Percentiles rank a stretch among this genome's conserved stretches.
phyloP scores from a whole-genome alignment of 1,140 invertebrate species.

The Bathynomus jamesi region DNA sequence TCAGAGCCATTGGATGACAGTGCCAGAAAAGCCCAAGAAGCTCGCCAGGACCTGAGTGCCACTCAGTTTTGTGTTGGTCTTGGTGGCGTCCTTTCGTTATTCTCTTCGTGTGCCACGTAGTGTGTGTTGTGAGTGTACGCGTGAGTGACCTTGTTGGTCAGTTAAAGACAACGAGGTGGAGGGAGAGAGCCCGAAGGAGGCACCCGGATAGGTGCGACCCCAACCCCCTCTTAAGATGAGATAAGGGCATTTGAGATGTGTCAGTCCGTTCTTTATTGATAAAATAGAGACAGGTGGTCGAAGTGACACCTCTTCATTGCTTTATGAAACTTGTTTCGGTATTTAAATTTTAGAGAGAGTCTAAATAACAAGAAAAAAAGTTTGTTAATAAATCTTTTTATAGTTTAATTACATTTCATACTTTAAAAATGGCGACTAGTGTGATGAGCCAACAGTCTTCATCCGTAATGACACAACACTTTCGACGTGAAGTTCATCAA shows the following conservation, averaged over 20 bases:
- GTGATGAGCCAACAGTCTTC: neutral
- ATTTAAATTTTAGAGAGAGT: neutral
- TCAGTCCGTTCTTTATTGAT: neutral
- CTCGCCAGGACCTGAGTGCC: neutral
- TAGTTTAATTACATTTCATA: too few species aligned
- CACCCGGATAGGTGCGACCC: neutral
- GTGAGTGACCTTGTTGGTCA: neutral
- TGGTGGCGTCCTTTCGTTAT: neutral
- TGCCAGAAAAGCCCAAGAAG: neutral
- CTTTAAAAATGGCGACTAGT: neutral
- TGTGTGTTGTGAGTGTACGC: neutral
- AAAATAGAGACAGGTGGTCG: neutral
- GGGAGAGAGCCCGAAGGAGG: neutral
- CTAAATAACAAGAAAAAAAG: neutral
- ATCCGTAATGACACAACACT: neutral
- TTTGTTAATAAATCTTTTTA: neutral
- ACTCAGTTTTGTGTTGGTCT: neutral
- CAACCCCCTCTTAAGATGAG: neutral
- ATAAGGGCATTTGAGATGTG: neutral
- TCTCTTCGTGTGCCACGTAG: neutral
- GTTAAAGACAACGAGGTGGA: neutral
- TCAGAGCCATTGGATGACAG: neutral
- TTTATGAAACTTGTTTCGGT: neutral
- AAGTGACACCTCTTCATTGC: neutral
- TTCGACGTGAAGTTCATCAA: neutral